Conservation (phyloP, 2,113 vertebrate species). For the Menidia beryllina region DNA sequence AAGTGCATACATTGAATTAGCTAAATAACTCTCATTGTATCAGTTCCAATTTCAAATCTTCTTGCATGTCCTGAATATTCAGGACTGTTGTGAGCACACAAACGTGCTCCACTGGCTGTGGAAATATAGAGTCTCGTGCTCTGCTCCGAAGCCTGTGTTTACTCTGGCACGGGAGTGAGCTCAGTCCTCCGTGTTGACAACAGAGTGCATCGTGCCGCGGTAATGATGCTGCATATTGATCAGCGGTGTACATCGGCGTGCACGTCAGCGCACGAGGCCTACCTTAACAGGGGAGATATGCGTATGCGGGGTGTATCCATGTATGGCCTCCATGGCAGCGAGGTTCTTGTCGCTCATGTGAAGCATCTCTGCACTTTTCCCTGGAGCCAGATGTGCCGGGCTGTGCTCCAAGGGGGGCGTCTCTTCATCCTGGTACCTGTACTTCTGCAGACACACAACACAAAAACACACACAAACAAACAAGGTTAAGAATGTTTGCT, state of each 20-base stretch:
- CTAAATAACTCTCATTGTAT: constrained; percentile 9
- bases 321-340: constrained; percentile 94
- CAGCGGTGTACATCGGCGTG: constrained; percentile 1
- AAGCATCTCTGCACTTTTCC: constrained; percentile 92
- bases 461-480: constrained; percentile 28
- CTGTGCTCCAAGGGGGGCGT: constrained; percentile 92
- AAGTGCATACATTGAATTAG: not conserved
- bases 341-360: constrained; percentile 97
- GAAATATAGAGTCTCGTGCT: constrained; percentile 5
- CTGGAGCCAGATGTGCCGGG: constrained; percentile 90
- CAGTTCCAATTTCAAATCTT: not conserved
- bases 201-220: constrained; percentile 13
- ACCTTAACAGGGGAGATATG: constrained; percentile 98
- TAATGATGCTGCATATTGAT: constrained; percentile 40
- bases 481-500: constrained; percentile 10
- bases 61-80: constrained; percentile 8
- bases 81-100: not conserved
- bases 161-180: not conserved
- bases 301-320: constrained; percentile 94
- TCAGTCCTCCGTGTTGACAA: constrained; percentile 14
- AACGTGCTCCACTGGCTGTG: constrained; percentile 12
- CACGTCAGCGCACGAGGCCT: constrained; percentile 35
- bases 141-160: not conserved
- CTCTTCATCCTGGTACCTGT: constrained; percentile 97
- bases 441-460: constrained; percentile 86